Evolutionary conservation across 92 coral and sea anemone species (phyloP).

Genomic region (Siderastrea siderea): DNA sequence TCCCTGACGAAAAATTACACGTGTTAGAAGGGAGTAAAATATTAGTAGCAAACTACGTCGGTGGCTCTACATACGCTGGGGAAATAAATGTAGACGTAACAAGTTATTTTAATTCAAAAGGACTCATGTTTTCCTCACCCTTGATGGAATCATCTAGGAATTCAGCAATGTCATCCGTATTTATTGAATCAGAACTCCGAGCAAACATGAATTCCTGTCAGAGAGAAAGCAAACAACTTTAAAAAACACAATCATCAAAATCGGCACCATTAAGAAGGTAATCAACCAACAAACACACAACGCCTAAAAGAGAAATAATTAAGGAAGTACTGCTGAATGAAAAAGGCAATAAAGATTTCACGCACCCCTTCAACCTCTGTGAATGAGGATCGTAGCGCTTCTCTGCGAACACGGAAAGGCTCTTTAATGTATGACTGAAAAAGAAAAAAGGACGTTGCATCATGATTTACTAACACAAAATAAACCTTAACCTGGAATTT

Average conservation of each 20-base stretch:
- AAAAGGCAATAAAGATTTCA: background rate
- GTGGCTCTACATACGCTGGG: too few relatives aligned
- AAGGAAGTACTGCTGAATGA: background rate
- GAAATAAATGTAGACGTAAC: too few relatives aligned
- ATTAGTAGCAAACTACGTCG: background rate
- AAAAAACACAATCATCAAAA: background rate
- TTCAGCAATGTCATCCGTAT: constrained; percentile 97
- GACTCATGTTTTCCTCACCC: constrained; percentile 55
- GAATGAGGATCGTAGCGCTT: constrained; percentile 82
- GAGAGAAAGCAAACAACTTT: background rate
- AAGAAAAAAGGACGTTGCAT: background rate
- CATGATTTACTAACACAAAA: background rate
- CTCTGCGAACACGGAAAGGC: constrained; percentile 91
- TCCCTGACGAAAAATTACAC: constrained; percentile 60
- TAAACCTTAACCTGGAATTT: background rate
- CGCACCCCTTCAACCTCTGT: constrained; percentile 95
- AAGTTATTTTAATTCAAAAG: too few relatives aligned
- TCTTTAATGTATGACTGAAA: constrained; percentile 94
- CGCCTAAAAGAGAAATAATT: background rate
- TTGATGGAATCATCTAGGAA: constrained; percentile 97
- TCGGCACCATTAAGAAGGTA: background rate
- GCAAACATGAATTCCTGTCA: constrained; percentile 96
- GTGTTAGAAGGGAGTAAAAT: background rate
- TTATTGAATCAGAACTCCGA: constrained; percentile 89
- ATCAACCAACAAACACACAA: background rate